A percentile compares a stretch with the other conserved stretches of the same genome.
phyloP scores from a whole-genome alignment of 2,113 vertebrate species.

The Pandion haliaetus region DNA sequence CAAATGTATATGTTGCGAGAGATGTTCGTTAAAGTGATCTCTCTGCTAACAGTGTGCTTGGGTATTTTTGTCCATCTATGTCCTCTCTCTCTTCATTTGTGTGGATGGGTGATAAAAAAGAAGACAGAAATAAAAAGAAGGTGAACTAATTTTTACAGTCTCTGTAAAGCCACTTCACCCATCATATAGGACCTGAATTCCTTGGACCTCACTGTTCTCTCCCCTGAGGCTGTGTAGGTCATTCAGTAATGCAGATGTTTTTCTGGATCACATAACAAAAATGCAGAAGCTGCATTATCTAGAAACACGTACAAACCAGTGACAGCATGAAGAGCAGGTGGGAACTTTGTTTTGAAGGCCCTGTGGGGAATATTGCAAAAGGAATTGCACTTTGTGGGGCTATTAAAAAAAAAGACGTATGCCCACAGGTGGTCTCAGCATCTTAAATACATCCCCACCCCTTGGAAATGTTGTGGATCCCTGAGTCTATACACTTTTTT shows the following conservation, averaged over 20 bases:
- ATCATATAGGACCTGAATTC: not conserved
- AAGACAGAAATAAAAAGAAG: not conserved
- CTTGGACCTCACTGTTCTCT: not conserved
- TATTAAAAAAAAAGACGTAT: not conserved
- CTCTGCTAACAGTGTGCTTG: not conserved
- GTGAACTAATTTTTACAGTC: not conserved
- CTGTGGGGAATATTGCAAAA: not conserved
- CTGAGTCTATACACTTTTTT: not conserved
- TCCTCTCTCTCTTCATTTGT: not conserved
- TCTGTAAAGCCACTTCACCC: not conserved
- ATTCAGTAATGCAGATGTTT: not conserved
- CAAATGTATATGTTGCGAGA: not conserved
- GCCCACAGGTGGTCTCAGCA: not conserved
- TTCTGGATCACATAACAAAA: not conserved
- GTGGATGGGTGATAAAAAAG: not conserved
- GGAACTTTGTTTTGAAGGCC: not conserved
- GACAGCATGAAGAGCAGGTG: not conserved
- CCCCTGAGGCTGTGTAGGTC: not conserved
- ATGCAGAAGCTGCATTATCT: not conserved
- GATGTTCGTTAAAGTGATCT: not conserved
- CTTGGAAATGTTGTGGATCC: not conserved
- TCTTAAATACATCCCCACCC: not conserved
- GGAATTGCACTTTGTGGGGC: not conserved
- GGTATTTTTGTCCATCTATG: not conserved
- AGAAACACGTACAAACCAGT: not conserved